phyloP scores from a whole-genome alignment of 2,888 invertebrate species.

The Morinoia aosen region DNA sequence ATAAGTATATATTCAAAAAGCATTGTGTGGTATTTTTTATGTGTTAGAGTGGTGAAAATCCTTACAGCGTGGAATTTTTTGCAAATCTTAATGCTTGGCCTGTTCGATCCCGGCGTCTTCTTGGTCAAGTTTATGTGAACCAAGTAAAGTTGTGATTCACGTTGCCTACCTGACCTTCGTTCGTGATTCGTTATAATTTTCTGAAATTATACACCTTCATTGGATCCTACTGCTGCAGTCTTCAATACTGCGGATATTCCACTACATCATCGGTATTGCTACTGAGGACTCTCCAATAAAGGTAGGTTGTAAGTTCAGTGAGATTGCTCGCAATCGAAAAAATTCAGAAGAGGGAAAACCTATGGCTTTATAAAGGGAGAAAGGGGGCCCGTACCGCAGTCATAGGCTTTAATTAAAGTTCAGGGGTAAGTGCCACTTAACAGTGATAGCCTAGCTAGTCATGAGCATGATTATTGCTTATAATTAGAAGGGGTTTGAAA shows the following conservation, averaged over 20 bases:
- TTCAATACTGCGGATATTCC: not conserved
- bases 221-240: not conserved
- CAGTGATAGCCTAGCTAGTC: too few relatives aligned
- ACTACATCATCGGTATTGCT: not conserved
- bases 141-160: slow-evolving; percentile 30
- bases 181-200: not conserved
- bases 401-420: not conserved
- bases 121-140: slow-evolving; percentile 35
- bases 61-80: not conserved
- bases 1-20: not conserved
- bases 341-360: not conserved
- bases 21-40: not conserved
- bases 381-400: not conserved
- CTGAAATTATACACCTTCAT: not conserved
- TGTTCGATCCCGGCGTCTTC: slow-evolving; percentile 41
- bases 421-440: not conserved
- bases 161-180: not conserved
- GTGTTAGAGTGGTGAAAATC: slow-evolving; percentile 21
- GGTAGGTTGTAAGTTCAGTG: not conserved
- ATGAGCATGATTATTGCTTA: too few relatives aligned
- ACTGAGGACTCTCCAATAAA: not conserved
- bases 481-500: too few relatives aligned
- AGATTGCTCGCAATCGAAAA: too few relatives aligned
- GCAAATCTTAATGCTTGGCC: not conserved
- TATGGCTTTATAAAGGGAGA: not conserved